Evolutionary conservation across 2,888 invertebrate genomes (phyloP).

Genomic region (Serrognathus titanus): DNA sequence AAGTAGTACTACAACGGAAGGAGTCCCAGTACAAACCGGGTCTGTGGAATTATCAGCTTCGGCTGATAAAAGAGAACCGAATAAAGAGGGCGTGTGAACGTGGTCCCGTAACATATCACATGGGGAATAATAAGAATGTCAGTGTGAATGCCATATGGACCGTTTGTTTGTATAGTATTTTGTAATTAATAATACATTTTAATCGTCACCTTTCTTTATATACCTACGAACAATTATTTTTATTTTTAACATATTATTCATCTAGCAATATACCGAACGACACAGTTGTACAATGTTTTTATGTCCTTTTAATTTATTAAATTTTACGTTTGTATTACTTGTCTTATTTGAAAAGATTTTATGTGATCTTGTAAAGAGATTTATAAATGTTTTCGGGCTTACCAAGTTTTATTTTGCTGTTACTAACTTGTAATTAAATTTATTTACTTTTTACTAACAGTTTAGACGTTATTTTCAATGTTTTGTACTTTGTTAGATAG

Average conservation of each 20-base stretch:
- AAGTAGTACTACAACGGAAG: background rate
- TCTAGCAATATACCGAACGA: constrained; percentile 39
- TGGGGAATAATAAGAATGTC: constrained; percentile 35
- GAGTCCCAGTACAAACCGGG: background rate
- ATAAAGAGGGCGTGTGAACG: constrained; percentile 32
- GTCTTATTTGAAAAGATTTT: constrained; percentile 2
- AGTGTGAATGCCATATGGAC: constrained; percentile 39
- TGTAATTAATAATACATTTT: constrained; percentile 38
- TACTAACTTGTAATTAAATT: too few species aligned
- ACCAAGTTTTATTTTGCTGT: too few species aligned
- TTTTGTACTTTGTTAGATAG: too few species aligned
- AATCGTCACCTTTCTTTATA: constrained; percentile 32
- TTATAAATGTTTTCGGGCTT: constrained; percentile 8
- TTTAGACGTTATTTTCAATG: too few species aligned
- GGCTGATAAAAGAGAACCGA: constrained; percentile 18
- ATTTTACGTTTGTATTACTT: constrained; percentile 15
- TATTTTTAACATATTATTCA: constrained; percentile 36
- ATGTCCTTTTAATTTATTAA: constrained; percentile 20
- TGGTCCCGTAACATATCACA: constrained; percentile 41
- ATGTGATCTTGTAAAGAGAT: constrained; percentile 16
- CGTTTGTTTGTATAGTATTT: constrained; percentile 39
- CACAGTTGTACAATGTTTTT: constrained; percentile 21
- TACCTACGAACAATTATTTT: constrained; percentile 27
- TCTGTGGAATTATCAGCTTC: background rate
- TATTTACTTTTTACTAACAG: too few species aligned